Evolutionary conservation across 2,888 invertebrate genomes (phyloP).

Genomic region (Scaptodrosophila latifasciaeformis): DNA sequence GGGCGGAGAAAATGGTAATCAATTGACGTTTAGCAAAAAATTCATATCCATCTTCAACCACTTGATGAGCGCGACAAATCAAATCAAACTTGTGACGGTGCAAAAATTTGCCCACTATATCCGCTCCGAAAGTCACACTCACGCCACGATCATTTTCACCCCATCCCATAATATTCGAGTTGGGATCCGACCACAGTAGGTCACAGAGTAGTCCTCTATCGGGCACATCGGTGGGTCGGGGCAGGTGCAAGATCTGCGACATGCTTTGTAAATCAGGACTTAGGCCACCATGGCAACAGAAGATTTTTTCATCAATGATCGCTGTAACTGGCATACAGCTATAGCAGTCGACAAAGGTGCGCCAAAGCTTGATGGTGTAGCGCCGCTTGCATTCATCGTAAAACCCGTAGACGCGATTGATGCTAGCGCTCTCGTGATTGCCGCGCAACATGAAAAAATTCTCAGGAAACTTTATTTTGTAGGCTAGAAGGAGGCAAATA

Average conservation of each 20-base stretch:
- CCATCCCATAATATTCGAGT: slow-evolving; percentile 97
- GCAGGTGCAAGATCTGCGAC: slow-evolving; percentile 96
- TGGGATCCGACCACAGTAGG: slow-evolving; percentile 96
- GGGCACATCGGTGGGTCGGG: slow-evolving; percentile 96
- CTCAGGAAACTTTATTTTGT: slow-evolving; percentile 98
- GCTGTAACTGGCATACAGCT: slow-evolving; percentile 81
- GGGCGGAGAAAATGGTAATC: slow-evolving; percentile 89
- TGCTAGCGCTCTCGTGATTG: slow-evolving; percentile 96
- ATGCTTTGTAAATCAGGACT: slow-evolving; percentile 92
- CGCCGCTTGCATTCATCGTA: slow-evolving; percentile 93
- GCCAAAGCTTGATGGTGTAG: slow-evolving; percentile 98
- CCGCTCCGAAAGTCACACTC: slow-evolving; percentile 98
- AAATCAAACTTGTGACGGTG: slow-evolving; percentile 96
- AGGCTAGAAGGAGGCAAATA: slow-evolving; percentile 93
- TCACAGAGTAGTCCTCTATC: slow-evolving; percentile 97
- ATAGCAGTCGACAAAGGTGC: slow-evolving; percentile 98
- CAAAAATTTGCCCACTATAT: slow-evolving; percentile 78
- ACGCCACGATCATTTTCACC: slow-evolving; percentile 98
- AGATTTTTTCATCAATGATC: slow-evolving; percentile 87
- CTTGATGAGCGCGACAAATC: slow-evolving; percentile 98
- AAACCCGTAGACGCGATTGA: slow-evolving; percentile 94
- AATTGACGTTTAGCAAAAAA: slow-evolving; percentile 95
- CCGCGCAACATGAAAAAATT: slow-evolving; percentile 95
- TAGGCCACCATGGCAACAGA: slow-evolving; percentile 85
- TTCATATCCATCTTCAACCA: slow-evolving; percentile 97